Conservation (phyloP, 2,888 invertebrate species). For the Hymenopus coronatus region DNA sequence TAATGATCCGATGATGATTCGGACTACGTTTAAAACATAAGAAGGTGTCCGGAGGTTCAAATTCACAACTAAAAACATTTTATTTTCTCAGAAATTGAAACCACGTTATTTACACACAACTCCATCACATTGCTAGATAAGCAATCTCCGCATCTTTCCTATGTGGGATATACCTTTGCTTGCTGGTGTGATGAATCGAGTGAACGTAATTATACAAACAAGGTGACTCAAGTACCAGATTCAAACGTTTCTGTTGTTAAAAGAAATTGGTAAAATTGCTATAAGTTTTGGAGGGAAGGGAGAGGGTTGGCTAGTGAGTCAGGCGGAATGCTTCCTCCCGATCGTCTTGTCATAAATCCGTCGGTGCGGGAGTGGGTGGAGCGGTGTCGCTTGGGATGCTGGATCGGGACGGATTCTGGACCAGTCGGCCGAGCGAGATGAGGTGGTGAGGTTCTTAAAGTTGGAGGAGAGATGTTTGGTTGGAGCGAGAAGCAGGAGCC, state of each 20-base stretch:
- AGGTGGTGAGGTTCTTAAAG: background rate
- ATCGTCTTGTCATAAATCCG: background rate
- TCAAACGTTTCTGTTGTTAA: background rate
- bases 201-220: background rate
- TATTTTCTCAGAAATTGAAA: background rate
- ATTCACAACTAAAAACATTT: too few species aligned
- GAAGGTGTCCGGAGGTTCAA: too few species aligned
- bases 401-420: background rate
- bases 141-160: too few species aligned
- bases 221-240: background rate
- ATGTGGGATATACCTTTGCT: too few species aligned
- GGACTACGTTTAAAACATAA: too few species aligned
- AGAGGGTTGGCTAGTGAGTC: background rate
- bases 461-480: slow-evolving; percentile 24
- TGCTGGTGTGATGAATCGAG: background rate
- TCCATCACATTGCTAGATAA: background rate
- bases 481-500: slow-evolving; percentile 23
- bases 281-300: background rate
- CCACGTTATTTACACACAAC: background rate
- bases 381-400: background rate
- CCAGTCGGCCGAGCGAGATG: background rate
- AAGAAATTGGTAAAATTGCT: background rate
- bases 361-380: background rate
- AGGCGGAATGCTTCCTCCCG: background rate
- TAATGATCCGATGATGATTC: too few species aligned